These are phyloP conservation scores for Conchocele bisecta DNA, from an alignment of 2,888 invertebrate species.

Conservation along the genomic window DNA sequence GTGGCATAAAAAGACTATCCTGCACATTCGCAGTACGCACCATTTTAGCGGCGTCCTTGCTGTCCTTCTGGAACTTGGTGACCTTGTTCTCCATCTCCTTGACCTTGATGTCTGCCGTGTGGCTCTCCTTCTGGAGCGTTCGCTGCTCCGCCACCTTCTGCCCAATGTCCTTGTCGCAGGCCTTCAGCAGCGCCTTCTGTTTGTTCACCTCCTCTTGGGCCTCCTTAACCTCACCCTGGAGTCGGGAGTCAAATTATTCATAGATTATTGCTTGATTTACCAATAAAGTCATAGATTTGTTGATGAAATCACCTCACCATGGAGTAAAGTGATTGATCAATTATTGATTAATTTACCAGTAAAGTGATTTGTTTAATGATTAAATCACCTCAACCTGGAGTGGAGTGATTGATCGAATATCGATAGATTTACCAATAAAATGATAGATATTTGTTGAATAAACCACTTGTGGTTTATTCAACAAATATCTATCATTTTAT, in stretches of 20 bases:
- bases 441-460: no score
- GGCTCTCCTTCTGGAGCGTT: slow-evolving; percentile 74
- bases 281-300: neutral
- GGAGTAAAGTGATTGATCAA: neutral
- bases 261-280: neutral
- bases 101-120: slow-evolving; percentile 79
- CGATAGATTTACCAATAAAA: no score
- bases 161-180: slow-evolving; percentile 80
- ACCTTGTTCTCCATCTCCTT: slow-evolving; percentile 83
- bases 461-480: no score
- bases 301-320: neutral
- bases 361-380: no score
- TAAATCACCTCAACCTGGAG: no score
- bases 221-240: slow-evolving; percentile 74
- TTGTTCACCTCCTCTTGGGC: slow-evolving; percentile 78
- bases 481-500: no score
- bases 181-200: slow-evolving; percentile 79
- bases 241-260: neutral
- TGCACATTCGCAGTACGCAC: no score
- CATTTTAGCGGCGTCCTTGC: slow-evolving; percentile 87
- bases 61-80: slow-evolving; percentile 84
- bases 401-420: no score
- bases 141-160: slow-evolving; percentile 71
- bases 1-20: no score
- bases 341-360: neutral